Conservation (phyloP, 2,888 invertebrate species). For the Apotomis betuletana region DNA sequence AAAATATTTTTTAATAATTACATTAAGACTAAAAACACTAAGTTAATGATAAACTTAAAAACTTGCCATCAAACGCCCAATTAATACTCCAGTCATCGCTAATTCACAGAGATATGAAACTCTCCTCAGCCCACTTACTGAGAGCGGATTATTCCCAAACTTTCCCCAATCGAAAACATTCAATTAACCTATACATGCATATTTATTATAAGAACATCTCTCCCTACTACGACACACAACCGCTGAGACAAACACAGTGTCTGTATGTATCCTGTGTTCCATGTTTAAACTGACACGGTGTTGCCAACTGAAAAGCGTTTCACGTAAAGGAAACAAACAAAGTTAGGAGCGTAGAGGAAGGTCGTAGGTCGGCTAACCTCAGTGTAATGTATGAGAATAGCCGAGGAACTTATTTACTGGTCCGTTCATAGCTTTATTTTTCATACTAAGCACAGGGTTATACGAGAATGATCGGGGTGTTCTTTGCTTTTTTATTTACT, state of each 20-base stretch:
- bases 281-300: neutral
- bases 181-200: constrained; percentile 48
- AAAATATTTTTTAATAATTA: too few species aligned
- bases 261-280: neutral
- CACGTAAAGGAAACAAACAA: constrained; percentile 48
- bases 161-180: constrained; percentile 45
- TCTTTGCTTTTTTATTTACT: constrained; percentile 38
- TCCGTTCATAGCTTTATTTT: constrained; percentile 51
- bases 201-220: constrained; percentile 43
- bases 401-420: constrained; percentile 50
- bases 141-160: constrained; percentile 43
- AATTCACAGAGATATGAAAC: constrained; percentile 24
- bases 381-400: constrained; percentile 50
- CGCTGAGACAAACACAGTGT: neutral
- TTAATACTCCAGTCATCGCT: constrained; percentile 27
- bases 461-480: constrained; percentile 46
- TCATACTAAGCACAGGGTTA: constrained; percentile 48
- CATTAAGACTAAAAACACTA: too few species aligned
- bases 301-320: constrained; percentile 17
- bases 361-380: constrained; percentile 45
- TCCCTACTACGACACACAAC: constrained; percentile 14
- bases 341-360: constrained; percentile 37
- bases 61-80: constrained; percentile 3
- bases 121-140: constrained; percentile 33
- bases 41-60: too few species aligned